Evolutionary conservation across 2,113 vertebrate genomes (phyloP).

Genomic region (Osmerus mordax): DNA sequence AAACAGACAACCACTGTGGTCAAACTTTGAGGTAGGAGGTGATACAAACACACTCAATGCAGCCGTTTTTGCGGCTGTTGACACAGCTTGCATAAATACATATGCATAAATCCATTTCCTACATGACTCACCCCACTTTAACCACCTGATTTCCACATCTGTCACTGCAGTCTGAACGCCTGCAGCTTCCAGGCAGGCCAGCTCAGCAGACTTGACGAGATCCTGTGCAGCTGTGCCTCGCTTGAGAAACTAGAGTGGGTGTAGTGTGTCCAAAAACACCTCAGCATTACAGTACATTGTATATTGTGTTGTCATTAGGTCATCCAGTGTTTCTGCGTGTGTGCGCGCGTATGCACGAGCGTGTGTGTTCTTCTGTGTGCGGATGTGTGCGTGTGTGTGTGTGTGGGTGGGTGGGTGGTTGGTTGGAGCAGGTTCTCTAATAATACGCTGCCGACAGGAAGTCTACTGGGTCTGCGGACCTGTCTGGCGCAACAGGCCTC

Average conservation of each 20-base stretch:
- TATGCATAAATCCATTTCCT: no score
- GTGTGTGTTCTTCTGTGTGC: background rate
- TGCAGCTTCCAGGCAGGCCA: slow-evolving; percentile 68
- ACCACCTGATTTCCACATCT: background rate
- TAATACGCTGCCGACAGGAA: slow-evolving; percentile 32
- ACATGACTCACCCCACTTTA: background rate
- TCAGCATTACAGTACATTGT: background rate
- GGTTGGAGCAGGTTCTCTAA: slow-evolving; percentile 33
- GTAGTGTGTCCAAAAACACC: background rate
- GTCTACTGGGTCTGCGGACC: slow-evolving; percentile 22
- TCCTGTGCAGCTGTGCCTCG: slow-evolving; percentile 59
- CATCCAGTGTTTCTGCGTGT: no score
- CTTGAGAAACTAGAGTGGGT: slow-evolving; percentile 78
- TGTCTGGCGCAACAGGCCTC: slow-evolving; percentile 27
- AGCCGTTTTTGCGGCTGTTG: background rate
- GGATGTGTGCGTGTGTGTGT: background rate
- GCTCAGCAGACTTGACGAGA: slow-evolving; percentile 61
- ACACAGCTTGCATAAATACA: background rate
- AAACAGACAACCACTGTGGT: slow-evolving; percentile 26
- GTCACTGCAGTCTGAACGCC: slow-evolving; percentile 68
- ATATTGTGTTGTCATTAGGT: background rate
- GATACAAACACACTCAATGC: background rate
- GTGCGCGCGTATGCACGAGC: background rate
- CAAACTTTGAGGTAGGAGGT: slow-evolving; percentile 76
- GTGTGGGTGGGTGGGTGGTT: background rate